Evolutionary conservation across 1,140 invertebrate species (phyloP), one percentile per base, ranked within the genome.

Genomic region (Euwallacea similis): DNA sequence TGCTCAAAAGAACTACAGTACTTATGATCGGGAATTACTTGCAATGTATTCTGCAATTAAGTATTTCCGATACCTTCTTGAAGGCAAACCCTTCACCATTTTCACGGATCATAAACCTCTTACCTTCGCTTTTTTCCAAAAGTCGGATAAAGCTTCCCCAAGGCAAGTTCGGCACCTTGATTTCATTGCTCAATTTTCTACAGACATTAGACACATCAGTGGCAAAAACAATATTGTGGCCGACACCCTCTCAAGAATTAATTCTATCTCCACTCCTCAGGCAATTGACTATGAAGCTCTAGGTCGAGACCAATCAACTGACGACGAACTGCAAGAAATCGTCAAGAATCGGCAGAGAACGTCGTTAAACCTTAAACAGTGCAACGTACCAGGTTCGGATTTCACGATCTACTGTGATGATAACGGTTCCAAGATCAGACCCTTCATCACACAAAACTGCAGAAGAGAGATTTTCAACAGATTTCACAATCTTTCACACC

Each of bases 11-110:
- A 50, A 50, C 1, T 50, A 50, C 13, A 50, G 46, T 50, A 50
- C 46, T 2, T 50, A 50, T 15, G 33, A 54, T 54, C 53, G 62
- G 80, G 77, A n/a, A 60, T 6, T 33, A 4, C 21, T 33, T 4
- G 21, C 21, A 2, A 33, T 33, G 1, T 33, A 33, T 4, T 33
- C 21, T 2, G 46, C 46, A 2, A 6, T 50, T 2, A 50, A 50
- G 46, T 50, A 50, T 50, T 50, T 50, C 46, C 1, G 46, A 50
- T 50, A 50, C 6, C 0, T 50, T 0, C 6, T 50, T 0, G 46
- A 50, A 50, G 46, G 46, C 0, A 10, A 6, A 6, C 46, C 1
- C 13, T 50, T 50, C 6, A 50, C 0, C 2, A 50, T 50, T 6
- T 50, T 50, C 6, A 50, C 46, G 1, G 46, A 50, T 6, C 46